phyloP scores from a whole-genome alignment of 2,797 vertebrate genomes.

The Alosa sapidissima region DNA sequence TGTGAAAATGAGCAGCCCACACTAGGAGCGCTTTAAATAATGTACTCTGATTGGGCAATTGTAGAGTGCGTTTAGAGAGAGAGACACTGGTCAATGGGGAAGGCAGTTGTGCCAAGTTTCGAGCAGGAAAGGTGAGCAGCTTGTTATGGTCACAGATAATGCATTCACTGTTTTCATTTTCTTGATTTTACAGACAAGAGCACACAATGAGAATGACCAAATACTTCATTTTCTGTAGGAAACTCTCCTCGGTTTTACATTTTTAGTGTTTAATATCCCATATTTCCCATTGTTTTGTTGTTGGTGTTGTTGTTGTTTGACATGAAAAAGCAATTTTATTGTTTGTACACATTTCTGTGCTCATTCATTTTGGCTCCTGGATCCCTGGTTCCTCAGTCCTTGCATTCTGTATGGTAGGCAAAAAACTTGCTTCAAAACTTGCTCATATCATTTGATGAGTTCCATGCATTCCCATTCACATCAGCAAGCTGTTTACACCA shows the following conservation, averaged over 20 bases:
- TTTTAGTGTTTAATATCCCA: not conserved
- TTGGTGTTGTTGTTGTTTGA: not conserved
- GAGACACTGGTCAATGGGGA: no score
- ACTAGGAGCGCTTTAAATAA: conserved; percentile 72
- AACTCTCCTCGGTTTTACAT: not conserved
- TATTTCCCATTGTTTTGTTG: not conserved
- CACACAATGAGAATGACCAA: not conserved
- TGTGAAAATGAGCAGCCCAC: conserved; percentile 57
- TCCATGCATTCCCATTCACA: not conserved
- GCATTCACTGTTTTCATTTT: not conserved
- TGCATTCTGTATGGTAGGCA: not conserved
- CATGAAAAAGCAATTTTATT: not conserved
- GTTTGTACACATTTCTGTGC: not conserved
- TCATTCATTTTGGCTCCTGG: not conserved
- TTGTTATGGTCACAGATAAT: not conserved
- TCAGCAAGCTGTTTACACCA: not conserved
- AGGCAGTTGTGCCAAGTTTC: not conserved
- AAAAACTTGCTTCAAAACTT: not conserved
- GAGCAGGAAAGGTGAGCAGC: not conserved
- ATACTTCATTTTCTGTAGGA: not conserved
- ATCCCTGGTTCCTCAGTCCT: not conserved
- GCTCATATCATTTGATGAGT: not conserved
- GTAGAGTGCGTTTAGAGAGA: conserved; percentile 40
- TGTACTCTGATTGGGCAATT: conserved; percentile 73
- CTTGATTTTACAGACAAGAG: not conserved